A percentile compares a stretch with the other conserved stretches of the same genome.
Evolutionary conservation across 2,797 vertebrate species (phyloP).

Genomic region (Paratrypauchen microcephalus): DNA sequence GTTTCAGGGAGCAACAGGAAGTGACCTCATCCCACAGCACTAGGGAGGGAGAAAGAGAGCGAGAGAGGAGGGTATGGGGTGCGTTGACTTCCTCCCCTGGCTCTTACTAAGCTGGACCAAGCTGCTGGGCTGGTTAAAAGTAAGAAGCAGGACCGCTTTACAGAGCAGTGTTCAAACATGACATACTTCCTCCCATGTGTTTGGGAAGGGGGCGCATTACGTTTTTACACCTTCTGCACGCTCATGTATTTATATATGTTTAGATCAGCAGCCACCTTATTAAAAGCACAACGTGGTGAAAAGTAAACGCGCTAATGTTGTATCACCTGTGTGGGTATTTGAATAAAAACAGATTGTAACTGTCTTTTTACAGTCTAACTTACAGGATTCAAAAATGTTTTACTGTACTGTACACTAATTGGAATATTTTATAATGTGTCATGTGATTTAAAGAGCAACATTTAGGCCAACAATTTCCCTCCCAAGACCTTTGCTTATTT

Average conservation of each 20-base stretch:
- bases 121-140: conserved; percentile 87
- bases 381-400: neutral
- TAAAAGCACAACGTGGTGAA: neutral
- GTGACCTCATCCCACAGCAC: conserved; percentile 87
- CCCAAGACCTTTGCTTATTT: neutral
- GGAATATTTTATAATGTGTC: neutral
- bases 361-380: neutral
- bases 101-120: conserved; percentile 88
- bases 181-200: conserved; percentile 16
- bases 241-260: conserved; percentile 2
- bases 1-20: conserved; percentile 90
- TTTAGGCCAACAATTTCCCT: neutral
- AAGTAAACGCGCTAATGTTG: conserved; percentile 5
- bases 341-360: neutral
- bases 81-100: conserved; percentile 93
- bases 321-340: conserved; percentile 1
- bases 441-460: neutral
- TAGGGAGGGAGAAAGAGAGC: conserved; percentile 18
- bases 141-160: conserved; percentile 81
- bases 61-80: conserved; percentile 86
- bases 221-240: conserved; percentile 7
- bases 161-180: conserved; percentile 26
- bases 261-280: conserved; percentile 6
- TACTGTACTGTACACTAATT: neutral
- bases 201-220: neutral